Percentiles rank a stretch among this genome's conserved stretches.
These are phyloP conservation scores for Lacerta agilis DNA, from an alignment of 2,797 vertebrate genomes.

Conservation along the genomic window DNA sequence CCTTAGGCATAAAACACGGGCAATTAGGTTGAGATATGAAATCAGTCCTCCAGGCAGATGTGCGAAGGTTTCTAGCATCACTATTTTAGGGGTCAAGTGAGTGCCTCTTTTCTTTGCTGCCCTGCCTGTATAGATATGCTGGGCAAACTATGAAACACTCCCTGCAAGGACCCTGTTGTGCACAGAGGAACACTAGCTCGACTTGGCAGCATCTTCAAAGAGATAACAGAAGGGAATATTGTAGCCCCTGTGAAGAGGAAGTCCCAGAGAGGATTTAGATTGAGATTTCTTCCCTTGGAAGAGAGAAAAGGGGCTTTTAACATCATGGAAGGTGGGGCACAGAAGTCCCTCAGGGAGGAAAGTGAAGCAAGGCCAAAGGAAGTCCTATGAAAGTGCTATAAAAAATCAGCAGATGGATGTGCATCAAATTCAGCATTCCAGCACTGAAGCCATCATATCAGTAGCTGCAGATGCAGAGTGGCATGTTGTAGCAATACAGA, in stretches of 20 bases:
- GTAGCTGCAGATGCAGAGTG: not conserved
- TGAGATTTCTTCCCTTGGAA: not conserved
- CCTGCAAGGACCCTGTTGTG: not conserved
- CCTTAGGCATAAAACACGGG: not conserved
- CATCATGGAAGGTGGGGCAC: not conserved
- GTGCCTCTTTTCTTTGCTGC: not conserved
- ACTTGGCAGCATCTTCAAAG: constrained; percentile 26
- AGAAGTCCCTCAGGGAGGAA: not conserved
- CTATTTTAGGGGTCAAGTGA: not conserved
- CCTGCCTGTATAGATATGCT: not conserved
- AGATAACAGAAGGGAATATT: not conserved
- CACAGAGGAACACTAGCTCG: not conserved
- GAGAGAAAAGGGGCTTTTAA: not conserved
- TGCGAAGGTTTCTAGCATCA: not conserved
- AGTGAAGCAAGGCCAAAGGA: not conserved
- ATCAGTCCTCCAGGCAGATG: not conserved
- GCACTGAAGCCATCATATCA: not conserved
- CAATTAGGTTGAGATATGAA: not conserved
- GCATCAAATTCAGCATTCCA: not conserved
- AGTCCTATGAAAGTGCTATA: not conserved
- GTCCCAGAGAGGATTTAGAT: not conserved
- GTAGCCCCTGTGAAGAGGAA: not conserved
- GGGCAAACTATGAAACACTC: constrained; percentile 25
- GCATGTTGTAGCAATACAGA: not conserved
- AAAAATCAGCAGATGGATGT: not conserved